Percentiles rank a stretch among this genome's conserved stretches.
Evolutionary conservation across 1,140 invertebrate genomes (phyloP).

Genomic region (Daktulosphaira vitifoliae): DNA sequence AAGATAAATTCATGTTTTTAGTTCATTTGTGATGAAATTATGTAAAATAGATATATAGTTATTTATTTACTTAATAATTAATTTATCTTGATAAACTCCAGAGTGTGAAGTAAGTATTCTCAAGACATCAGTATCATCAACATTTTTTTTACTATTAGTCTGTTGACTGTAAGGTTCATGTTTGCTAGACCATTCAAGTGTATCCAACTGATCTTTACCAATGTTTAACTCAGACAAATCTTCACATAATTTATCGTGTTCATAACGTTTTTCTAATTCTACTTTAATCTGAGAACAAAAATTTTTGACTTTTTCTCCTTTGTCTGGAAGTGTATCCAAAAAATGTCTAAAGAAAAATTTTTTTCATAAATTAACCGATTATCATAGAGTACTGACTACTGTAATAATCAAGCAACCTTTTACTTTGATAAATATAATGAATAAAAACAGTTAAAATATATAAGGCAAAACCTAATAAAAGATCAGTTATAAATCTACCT

Average conservation of each 20-base stretch:
- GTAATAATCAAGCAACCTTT: no score
- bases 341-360: constrained; percentile 42
- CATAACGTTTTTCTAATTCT: constrained; percentile 50
- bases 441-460: no score
- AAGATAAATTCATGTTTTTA: constrained; percentile 21
- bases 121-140: constrained; percentile 49
- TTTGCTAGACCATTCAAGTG: constrained; percentile 59
- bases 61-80: constrained; percentile 36
- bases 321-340: constrained; percentile 53
- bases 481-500: no score
- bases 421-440: no score
- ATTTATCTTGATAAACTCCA: constrained; percentile 37
- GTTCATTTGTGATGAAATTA: not conserved
- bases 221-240: constrained; percentile 54
- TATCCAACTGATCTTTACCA: constrained; percentile 49
- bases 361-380: no score
- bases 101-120: constrained; percentile 53
- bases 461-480: no score
- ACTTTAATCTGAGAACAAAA: constrained; percentile 49
- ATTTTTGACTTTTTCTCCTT: constrained; percentile 54
- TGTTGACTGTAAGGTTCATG: constrained; percentile 39
- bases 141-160: no score
- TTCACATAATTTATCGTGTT: constrained; percentile 51
- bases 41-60: not conserved
- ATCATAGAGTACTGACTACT: no score